A percentile compares a stretch with the other conserved stretches of the same genome.
phyloP scores from a whole-genome alignment of 2,113 vertebrate genomes.

The Saguinus midas region DNA sequence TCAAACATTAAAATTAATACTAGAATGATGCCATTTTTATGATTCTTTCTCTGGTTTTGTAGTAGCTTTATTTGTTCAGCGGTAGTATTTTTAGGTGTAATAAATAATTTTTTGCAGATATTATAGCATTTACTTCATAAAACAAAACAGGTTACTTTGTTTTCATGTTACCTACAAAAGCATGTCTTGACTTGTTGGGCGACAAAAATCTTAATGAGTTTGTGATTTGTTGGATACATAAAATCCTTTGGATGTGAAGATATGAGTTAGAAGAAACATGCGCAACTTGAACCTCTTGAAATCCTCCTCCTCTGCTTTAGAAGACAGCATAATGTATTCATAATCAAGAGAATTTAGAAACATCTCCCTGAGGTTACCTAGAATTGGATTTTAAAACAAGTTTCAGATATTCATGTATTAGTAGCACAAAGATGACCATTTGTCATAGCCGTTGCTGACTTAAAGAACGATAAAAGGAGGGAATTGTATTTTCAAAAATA shows the following conservation, averaged over 20 bases:
- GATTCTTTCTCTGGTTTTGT: background rate
- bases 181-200: background rate
- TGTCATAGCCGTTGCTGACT: constrained; percentile 74
- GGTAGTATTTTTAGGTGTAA: background rate
- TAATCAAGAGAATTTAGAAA: constrained; percentile 76
- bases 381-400: constrained; percentile 78
- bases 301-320: constrained; percentile 72
- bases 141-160: constrained; percentile 40
- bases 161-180: background rate
- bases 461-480: constrained; percentile 81
- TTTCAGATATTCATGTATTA: constrained; percentile 78
- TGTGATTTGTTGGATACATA: constrained; percentile 41
- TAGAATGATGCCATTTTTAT: background rate
- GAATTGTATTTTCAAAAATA: constrained; percentile 73
- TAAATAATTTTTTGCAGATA: background rate
- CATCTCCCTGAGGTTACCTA: constrained; percentile 68
- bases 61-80: background rate
- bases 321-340: constrained; percentile 59
- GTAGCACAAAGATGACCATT: constrained; percentile 78
- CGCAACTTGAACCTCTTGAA: constrained; percentile 66
- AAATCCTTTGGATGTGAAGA: constrained; percentile 51
- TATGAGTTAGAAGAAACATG: constrained; percentile 60
- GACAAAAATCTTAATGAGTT: constrained; percentile 27
- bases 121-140: constrained; percentile 9
- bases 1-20: background rate